Percentiles rank a stretch among this genome's conserved stretches.
Conservation (phyloP, 2,888 invertebrate genomes). For the Loripinus fragilis region DNA sequence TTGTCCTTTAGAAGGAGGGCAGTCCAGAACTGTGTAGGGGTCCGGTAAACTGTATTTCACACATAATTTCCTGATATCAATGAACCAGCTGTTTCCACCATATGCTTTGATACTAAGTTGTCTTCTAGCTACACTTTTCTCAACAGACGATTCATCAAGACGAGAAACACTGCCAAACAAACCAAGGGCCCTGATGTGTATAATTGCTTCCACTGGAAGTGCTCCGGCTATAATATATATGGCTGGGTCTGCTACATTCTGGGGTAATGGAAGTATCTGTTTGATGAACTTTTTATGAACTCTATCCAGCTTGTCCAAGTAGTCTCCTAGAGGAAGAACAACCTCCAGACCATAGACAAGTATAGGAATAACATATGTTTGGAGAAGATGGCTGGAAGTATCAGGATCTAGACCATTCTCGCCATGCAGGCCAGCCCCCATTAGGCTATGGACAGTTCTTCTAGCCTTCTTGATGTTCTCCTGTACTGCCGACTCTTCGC, state of each 20-base stretch:
- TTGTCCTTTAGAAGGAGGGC: neutral
- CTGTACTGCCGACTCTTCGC: too few relatives aligned
- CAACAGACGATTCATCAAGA: neutral
- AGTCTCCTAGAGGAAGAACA: neutral
- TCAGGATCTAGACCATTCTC: neutral
- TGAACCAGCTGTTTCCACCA: neutral
- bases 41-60: neutral
- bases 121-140: neutral
- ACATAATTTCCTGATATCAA: neutral
- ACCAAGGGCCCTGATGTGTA: neutral
- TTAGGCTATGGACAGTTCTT: neutral
- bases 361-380: neutral
- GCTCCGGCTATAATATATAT: neutral
- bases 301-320: neutral
- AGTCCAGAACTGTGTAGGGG: neutral
- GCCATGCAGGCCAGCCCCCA: neutral
- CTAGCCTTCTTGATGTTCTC: neutral
- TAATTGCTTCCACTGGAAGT: neutral
- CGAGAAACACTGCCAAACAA: neutral
- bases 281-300: neutral
- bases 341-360: neutral
- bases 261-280: neutral
- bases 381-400: neutral
- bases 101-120: neutral
- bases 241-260: neutral